Percentiles rank a stretch among this genome's conserved stretches.
Evolutionary conservation across 2,113 vertebrate genomes (phyloP).

Genomic region (Pangasianodon hypophthalmus): DNA sequence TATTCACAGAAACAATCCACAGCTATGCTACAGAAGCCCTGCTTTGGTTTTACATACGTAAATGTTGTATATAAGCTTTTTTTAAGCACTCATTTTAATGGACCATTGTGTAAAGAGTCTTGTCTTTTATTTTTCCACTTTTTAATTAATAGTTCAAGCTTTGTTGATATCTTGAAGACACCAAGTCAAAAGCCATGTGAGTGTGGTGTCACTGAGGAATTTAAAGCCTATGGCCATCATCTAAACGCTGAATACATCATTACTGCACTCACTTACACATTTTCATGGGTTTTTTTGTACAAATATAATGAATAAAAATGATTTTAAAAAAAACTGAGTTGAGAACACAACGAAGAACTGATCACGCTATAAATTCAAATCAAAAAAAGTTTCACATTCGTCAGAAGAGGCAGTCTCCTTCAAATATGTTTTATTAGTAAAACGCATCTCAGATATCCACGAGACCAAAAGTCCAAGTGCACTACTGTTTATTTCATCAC

Average conservation of each 20-base stretch:
- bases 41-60: conserved; percentile 7
- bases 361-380: background rate
- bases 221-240: conserved; percentile 31
- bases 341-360: too few species aligned
- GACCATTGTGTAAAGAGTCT: background rate
- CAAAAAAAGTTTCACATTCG: background rate
- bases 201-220: conserved; percentile 27
- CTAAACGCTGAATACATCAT: conserved; percentile 7
- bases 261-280: conserved; percentile 7
- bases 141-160: conserved; percentile 8
- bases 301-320: background rate
- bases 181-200: conserved; percentile 37
- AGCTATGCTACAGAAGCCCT: background rate
- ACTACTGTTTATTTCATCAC: background rate
- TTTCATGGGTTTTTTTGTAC: background rate
- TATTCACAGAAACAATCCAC: background rate
- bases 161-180: conserved; percentile 14
- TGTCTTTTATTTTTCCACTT: conserved; percentile 24
- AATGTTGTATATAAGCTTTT: conserved; percentile 59
- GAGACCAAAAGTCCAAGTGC: conserved; percentile 6
- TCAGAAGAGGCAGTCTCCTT: background rate
- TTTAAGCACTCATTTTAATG: conserved; percentile 57
- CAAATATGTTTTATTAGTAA: background rate
- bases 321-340: background rate
- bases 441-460: background rate